Conservation (phyloP, 1,140 invertebrate species). For the Oryctes rhinoceros region DNA sequence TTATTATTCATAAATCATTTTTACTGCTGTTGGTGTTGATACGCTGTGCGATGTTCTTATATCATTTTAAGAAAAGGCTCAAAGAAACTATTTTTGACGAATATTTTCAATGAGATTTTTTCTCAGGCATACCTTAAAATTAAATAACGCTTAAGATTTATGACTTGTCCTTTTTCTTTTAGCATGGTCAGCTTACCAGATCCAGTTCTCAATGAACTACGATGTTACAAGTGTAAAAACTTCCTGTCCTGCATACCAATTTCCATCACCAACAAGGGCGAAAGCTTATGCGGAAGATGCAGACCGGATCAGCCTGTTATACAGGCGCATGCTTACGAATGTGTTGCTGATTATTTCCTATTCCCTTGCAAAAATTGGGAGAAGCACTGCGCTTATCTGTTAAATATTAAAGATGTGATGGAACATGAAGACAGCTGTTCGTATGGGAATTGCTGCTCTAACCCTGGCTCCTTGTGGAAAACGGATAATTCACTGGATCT, state of each 20-base stretch:
- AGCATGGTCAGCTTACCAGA: constrained; percentile 39
- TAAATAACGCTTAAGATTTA: too few relatives aligned
- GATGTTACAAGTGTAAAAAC: constrained; percentile 52
- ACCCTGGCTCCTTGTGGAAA: constrained; percentile 52
- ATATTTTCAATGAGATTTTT: too few relatives aligned
- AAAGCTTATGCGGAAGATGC: constrained; percentile 54
- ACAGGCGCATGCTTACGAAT: constrained; percentile 50
- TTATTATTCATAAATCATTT: too few relatives aligned
- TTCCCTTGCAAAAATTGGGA: constrained; percentile 57
- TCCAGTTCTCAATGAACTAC: constrained; percentile 45
- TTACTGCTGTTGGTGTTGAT: too few relatives aligned
- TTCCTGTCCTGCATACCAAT: constrained; percentile 55
- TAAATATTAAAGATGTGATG: constrained; percentile 53
- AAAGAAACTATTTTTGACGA: too few relatives aligned
- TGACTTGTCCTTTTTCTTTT: background rate
- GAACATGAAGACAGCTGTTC: constrained; percentile 54
- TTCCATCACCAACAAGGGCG: constrained; percentile 47
- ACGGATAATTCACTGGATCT: constrained; percentile 49
- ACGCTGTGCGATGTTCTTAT: too few relatives aligned
- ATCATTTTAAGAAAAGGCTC: too few relatives aligned
- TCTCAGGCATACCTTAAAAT: too few relatives aligned
- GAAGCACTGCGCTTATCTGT: constrained; percentile 51
- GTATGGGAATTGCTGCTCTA: constrained; percentile 49
- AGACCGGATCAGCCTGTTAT: constrained; percentile 22
- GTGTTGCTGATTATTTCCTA: constrained; percentile 52